Evolutionary conservation across 2,113 vertebrate species (phyloP).

Genomic region (Neoarius graeffei): DNA sequence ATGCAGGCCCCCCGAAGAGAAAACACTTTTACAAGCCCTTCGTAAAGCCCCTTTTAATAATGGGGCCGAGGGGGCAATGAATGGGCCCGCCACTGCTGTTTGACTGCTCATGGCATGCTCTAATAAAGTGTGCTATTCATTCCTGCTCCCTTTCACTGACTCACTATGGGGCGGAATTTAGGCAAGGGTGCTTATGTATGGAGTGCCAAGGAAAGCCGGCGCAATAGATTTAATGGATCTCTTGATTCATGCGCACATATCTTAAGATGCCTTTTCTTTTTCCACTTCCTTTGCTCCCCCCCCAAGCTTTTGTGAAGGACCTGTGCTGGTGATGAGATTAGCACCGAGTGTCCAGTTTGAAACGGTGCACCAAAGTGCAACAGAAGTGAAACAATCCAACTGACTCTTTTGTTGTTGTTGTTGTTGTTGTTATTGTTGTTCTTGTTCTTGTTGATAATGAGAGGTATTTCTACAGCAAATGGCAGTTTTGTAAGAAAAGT

Average conservation of each 20-base stretch:
- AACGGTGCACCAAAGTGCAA: slow-evolving; percentile 44
- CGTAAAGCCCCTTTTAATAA: slow-evolving; percentile 63
- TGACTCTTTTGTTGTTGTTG: slow-evolving; percentile 38
- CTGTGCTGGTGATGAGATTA: slow-evolving; percentile 58
- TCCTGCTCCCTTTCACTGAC: slow-evolving; percentile 61
- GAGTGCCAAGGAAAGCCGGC: slow-evolving; percentile 52
- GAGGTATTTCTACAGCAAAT: background rate
- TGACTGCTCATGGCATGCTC: slow-evolving; percentile 66
- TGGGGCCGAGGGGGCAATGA: slow-evolving; percentile 60
- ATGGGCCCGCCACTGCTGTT: slow-evolving; percentile 61
- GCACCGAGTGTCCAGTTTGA: slow-evolving; percentile 49
- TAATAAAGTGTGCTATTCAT: slow-evolving; percentile 73
- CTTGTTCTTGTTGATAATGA: slow-evolving; percentile 2
- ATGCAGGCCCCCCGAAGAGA: slow-evolving; percentile 57
- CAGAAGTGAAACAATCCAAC: slow-evolving; percentile 38
- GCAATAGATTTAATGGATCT: slow-evolving; percentile 67
- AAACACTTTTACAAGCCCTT: slow-evolving; percentile 68
- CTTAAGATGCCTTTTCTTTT: slow-evolving; percentile 60
- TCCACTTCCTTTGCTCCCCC: slow-evolving; percentile 53
- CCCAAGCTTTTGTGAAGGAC: slow-evolving; percentile 49
- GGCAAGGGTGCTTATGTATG: slow-evolving; percentile 62
- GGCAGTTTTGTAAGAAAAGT: background rate
- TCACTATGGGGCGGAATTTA: slow-evolving; percentile 58
- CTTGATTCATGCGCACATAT: slow-evolving; percentile 60
- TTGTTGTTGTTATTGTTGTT: background rate